A percentile compares a stretch with the other conserved stretches of the same genome.
These are phyloP conservation scores for Phoxinus phoxinus DNA, from an alignment of 2,113 vertebrate species.

Conservation along the genomic window DNA sequence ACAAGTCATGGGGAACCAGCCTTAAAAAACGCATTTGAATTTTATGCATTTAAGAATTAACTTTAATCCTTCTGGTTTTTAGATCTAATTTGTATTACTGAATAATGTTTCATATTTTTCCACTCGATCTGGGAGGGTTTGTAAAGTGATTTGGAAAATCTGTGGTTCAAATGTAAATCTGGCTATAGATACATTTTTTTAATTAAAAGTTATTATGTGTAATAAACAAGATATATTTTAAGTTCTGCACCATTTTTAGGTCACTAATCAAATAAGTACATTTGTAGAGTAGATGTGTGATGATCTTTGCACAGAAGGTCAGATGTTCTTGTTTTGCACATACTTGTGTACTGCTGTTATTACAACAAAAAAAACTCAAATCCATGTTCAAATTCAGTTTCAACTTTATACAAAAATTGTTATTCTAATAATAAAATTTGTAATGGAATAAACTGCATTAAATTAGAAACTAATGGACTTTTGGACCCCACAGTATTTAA, in stretches of 20 bases:
- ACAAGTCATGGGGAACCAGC: slow-evolving; percentile 21
- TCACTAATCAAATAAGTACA: too few species aligned
- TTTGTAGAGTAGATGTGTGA: too few species aligned
- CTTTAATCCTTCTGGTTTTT: background rate
- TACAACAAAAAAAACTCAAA: background rate
- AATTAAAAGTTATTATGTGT: too few species aligned
- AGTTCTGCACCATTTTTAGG: too few species aligned
- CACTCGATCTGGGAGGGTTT: background rate
- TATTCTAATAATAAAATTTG: background rate
- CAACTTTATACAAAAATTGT: background rate
- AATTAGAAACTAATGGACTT: background rate
- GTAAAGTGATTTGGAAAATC: background rate
- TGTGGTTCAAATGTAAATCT: background rate
- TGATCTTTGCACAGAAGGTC: too few species aligned
- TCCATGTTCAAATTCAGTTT: background rate
- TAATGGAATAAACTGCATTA: background rate
- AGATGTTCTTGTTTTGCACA: background rate
- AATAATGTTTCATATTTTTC: background rate
- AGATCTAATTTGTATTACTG: background rate
- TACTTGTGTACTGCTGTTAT: background rate
- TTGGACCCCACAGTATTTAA: background rate
- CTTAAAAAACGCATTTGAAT: slow-evolving; percentile 21
- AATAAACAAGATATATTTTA: too few species aligned
- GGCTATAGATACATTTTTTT: background rate
- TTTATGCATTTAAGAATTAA: background rate